Evolutionary conservation across 1,140 invertebrate genomes (phyloP).

Genomic region (Drosophila lowei): DNA sequence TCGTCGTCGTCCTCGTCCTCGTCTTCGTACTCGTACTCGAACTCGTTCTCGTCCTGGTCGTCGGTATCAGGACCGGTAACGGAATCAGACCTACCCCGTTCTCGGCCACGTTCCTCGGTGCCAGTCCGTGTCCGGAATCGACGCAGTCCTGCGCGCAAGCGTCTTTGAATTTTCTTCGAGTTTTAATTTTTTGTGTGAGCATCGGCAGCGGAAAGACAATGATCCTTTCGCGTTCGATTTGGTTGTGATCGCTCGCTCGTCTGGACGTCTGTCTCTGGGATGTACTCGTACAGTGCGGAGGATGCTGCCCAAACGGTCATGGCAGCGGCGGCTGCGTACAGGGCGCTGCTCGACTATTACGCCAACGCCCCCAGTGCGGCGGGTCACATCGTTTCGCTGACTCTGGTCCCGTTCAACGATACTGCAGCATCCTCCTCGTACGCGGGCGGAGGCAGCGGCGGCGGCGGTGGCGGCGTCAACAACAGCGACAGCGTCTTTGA

Average conservation of each 20-base stretch:
- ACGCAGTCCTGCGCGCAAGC: conserved; percentile 26
- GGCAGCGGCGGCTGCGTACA: conserved; percentile 35
- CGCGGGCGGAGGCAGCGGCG: neutral
- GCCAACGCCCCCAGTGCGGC: conserved; percentile 58
- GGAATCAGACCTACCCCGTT: no score
- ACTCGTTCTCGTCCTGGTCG: conserved; percentile 11
- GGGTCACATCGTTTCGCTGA: conserved; percentile 62
- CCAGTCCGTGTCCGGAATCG: neutral
- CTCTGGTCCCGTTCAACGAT: conserved; percentile 35
- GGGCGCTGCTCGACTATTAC: conserved; percentile 59
- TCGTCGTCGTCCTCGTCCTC: conserved; percentile 15
- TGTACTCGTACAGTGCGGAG: conserved; percentile 21
- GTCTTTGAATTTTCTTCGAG: conserved; percentile 15
- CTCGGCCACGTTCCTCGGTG: no score
- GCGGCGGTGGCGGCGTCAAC: neutral
- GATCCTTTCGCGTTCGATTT: no score
- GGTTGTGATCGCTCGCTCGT: no score
- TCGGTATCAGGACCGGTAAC: no score
- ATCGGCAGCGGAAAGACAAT: no score
- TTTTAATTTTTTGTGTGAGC: conserved; percentile 5
- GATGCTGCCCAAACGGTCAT: conserved; percentile 27
- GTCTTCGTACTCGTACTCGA: conserved; percentile 9
- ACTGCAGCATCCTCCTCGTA: neutral
- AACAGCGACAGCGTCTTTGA: conserved; percentile 1
- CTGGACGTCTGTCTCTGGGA: neutral